phyloP scores from a whole-genome alignment of 92 coral and sea anemone genomes.

The Chrysogorgia sp. region DNA sequence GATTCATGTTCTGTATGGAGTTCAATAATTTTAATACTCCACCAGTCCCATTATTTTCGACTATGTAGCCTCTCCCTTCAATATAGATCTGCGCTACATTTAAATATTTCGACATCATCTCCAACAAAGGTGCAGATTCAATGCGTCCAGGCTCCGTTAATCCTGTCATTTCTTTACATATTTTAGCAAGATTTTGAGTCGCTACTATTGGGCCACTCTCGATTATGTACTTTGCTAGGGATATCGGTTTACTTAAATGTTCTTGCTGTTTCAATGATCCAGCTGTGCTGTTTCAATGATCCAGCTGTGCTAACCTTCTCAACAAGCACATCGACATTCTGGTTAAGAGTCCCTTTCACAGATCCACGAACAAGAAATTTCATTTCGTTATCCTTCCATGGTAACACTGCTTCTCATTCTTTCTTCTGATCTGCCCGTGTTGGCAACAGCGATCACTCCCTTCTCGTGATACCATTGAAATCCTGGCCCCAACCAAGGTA shows the following conservation, averaged over 20 bases:
- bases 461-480: slow-evolving; percentile 41
- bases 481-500: slow-evolving; percentile 47
- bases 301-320: slow-evolving; percentile 28
- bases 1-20: slow-evolving; percentile 25
- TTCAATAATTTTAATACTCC: slow-evolving; percentile 21
- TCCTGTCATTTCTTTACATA: slow-evolving; percentile 50
- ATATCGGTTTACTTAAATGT: slow-evolving; percentile 47
- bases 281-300: too few relatives aligned
- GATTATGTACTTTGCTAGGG: slow-evolving; percentile 47
- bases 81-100: slow-evolving; percentile 54
- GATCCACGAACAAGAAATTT: slow-evolving; percentile 37
- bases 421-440: slow-evolving; percentile 33
- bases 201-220: slow-evolving; percentile 52
- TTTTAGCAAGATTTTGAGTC: slow-evolving; percentile 46
- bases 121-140: slow-evolving; percentile 20
- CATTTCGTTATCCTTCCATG: slow-evolving; percentile 26
- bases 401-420: not conserved
- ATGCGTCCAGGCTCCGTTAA: too few relatives aligned
- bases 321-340: slow-evolving; percentile 43
- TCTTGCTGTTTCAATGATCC: slow-evolving; percentile 60
- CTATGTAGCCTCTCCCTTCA: slow-evolving; percentile 41
- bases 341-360: slow-evolving; percentile 28
- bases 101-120: slow-evolving; percentile 38
- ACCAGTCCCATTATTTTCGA: slow-evolving; percentile 38
- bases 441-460: slow-evolving; percentile 47